A percentile compares a stretch with the other conserved stretches of the same genome.
Evolutionary conservation across 2,113 vertebrate species (phyloP).

Genomic region (Xyliphius kryptos): DNA sequence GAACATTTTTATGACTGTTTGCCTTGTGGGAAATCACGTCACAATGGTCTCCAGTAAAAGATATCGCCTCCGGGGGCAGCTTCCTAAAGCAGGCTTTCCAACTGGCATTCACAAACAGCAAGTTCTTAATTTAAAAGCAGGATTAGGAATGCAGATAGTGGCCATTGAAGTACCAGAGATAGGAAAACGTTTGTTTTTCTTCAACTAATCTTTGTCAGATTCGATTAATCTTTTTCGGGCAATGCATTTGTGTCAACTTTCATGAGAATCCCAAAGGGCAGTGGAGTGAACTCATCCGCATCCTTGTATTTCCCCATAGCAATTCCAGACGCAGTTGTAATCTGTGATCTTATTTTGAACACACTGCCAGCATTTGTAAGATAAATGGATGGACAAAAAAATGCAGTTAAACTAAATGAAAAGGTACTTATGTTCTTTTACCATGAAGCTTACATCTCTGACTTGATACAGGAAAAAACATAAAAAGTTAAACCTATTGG

Average conservation of each 20-base stretch:
- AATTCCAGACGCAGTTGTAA: not conserved
- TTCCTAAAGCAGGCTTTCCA: conserved; percentile 48
- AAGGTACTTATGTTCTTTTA: not conserved
- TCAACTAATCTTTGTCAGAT: conserved; percentile 5
- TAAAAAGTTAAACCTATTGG: not conserved
- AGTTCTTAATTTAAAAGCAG: conserved; percentile 35
- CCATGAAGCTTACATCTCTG: not conserved
- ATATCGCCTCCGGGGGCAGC: conserved; percentile 4
- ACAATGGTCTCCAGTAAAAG: conserved; percentile 19
- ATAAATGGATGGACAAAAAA: not conserved
- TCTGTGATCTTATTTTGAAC: conserved; percentile 1
- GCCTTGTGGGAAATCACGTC: conserved; percentile 53
- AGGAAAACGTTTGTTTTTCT: conserved; percentile 19
- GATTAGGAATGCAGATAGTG: conserved; percentile 36
- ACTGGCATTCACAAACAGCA: conserved; percentile 45
- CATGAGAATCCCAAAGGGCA: conserved; percentile 26
- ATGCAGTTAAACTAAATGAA: not conserved
- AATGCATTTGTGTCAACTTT: conserved; percentile 21
- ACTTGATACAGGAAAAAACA: not conserved
- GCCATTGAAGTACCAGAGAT: conserved; percentile 3
- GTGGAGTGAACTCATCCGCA: conserved; percentile 23
- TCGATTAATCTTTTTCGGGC: conserved; percentile 37
- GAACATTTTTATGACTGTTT: conserved; percentile 47
- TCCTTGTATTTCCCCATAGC: conserved; percentile 10
- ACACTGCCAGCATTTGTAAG: not conserved